phyloP scores from a whole-genome alignment of 2,113 vertebrate species.

The Campylomormyrus tamandua region DNA sequence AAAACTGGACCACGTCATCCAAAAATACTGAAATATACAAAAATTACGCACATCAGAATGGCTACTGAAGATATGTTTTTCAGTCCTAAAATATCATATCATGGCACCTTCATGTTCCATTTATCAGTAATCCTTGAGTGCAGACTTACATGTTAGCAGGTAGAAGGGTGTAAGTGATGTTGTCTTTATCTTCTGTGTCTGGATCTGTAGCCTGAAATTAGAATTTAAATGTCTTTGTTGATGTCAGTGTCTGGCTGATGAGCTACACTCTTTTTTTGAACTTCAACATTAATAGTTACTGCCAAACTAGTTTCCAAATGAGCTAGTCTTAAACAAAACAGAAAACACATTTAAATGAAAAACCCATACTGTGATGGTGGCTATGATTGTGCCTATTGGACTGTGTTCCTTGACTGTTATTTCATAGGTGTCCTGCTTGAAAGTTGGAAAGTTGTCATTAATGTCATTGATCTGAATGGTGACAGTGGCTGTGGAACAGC shows the following conservation, averaged over 20 bases:
- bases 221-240: background rate
- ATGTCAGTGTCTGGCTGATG: background rate
- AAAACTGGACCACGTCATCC: background rate
- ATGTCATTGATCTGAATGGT: constrained; percentile 69
- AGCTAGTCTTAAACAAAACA: background rate
- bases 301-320: background rate
- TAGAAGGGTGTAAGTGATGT: constrained; percentile 73
- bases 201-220: constrained; percentile 70
- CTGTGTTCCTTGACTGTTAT: constrained; percentile 64
- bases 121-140: background rate
- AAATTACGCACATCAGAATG: background rate
- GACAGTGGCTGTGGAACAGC: constrained; percentile 58
- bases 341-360: background rate
- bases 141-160: constrained; percentile 71
- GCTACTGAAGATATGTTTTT: background rate
- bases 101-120: background rate
- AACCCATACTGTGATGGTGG: constrained; percentile 61
- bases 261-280: background rate
- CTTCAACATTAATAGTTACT: background rate
- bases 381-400: constrained; percentile 40
- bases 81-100: background rate
- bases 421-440: constrained; percentile 55
- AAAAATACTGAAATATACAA: background rate
- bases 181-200: constrained; percentile 63
- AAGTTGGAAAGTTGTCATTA: constrained; percentile 80